Evolutionary conservation across 1,140 invertebrate species (phyloP).

Genomic region (Aplysia californica): DNA sequence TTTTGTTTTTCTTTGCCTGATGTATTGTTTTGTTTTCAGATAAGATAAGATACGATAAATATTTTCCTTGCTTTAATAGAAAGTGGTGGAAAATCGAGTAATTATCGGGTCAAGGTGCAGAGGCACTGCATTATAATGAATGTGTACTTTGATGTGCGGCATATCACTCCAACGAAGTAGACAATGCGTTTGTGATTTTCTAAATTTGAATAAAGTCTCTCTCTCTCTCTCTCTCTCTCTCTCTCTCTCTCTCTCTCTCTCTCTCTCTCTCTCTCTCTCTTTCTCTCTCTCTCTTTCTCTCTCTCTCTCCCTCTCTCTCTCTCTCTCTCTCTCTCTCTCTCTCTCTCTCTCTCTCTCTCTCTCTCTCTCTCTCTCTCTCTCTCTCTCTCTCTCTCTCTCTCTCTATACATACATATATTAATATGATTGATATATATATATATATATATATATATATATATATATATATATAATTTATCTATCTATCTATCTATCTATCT

Average conservation of each 20-base stretch:
- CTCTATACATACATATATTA: not conserved
- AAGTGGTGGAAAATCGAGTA: not conserved
- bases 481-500: slow-evolving; percentile 5
- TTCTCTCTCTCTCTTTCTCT: not conserved
- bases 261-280: slow-evolving; percentile 10
- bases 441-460: not conserved
- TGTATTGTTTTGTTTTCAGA: too few relatives aligned
- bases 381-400: not conserved
- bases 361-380: not conserved
- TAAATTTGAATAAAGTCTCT: not conserved
- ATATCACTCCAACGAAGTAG: not conserved
- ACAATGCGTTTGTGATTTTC: not conserved
- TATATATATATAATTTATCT: not conserved
- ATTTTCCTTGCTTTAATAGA: not conserved
- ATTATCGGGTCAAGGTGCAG: too few relatives aligned
- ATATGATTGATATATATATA: too few relatives aligned
- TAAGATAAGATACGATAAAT: not conserved
- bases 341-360: not conserved
- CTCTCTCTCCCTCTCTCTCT: not conserved
- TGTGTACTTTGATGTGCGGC: not conserved
- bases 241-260: slow-evolving; percentile 20
- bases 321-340: not conserved
- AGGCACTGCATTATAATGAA: not conserved
- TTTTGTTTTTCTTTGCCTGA: too few relatives aligned
- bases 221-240: slow-evolving; percentile 18